Evolutionary conservation across 2,797 vertebrate species (phyloP).

Genomic region (Eurystomus glaucurus): DNA sequence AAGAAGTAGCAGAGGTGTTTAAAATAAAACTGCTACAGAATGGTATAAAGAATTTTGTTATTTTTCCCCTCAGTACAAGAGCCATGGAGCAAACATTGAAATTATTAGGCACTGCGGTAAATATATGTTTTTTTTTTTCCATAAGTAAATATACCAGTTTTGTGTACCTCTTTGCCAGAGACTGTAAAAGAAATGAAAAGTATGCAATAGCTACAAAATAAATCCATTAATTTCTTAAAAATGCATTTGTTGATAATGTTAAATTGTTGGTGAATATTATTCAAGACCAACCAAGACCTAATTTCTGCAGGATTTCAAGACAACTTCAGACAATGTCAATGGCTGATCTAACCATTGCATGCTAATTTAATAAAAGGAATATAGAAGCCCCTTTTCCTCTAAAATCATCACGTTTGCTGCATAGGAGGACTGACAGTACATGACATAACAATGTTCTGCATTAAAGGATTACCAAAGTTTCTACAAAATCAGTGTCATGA

Average conservation of each 20-base stretch:
- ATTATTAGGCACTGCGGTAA: not conserved
- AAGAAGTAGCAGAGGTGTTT: not conserved
- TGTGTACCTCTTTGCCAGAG: not conserved
- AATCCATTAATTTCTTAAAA: not conserved
- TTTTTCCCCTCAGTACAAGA: not conserved
- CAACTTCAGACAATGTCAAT: not conserved
- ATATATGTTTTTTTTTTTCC: not conserved
- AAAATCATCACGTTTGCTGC: not conserved
- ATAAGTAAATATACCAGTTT: not conserved
- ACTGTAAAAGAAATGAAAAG: not conserved
- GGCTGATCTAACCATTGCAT: not conserved
- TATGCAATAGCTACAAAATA: not conserved
- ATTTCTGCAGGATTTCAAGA: not conserved
- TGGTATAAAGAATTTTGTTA: not conserved
- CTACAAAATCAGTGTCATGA: not conserved
- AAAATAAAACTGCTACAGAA: not conserved
- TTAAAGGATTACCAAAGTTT: not conserved
- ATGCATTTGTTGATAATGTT: not conserved
- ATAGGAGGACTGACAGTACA: not conserved
- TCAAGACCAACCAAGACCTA: not conserved
- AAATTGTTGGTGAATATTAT: not conserved
- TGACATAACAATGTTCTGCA: not conserved
- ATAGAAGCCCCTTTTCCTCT: not conserved
- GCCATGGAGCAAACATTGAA: not conserved
- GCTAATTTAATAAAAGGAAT: not conserved